Base-by-base conservation (phyloP, 2,888 invertebrate genomes). In the Ennomos quercinarius region DNA sequence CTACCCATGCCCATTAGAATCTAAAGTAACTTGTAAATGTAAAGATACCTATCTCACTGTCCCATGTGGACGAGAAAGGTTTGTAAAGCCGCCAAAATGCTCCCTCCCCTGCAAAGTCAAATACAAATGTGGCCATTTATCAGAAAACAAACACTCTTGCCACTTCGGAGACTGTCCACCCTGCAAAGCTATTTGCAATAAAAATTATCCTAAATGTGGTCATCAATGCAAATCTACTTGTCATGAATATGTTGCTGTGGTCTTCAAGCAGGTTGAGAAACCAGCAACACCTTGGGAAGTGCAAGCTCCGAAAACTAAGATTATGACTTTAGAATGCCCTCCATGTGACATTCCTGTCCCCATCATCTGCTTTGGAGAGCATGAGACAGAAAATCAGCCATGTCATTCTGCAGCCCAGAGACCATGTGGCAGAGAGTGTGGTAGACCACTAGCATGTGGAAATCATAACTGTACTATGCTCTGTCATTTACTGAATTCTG, bases 81-180 rank as follows among this genome's bases (percentile, higher is more conserved):
- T 93, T 67, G 95, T 96, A 0, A 96, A 95, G 72, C 96, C 97
- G 9, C 98, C 98, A 1, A 95, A 94, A 73, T 99, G 99, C 77
- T 91, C 87, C 59, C 93, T 95, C 56, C 87, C 89, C 0, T 98
- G 98, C 87, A 95, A 93, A 95, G 93, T 95, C 46, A 95, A 96
- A 38, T 95, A 97, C 4, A 95, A 96, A 78, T 99, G 99, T 86
- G 97, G 98, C 71, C 99, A 99, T 81, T 78, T 91, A 5, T 91
- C 93, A 62, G 94, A 96, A 59, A 95, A 96, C 68, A 93, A 93
- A 11, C 98, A 98, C 82, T 92, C 90, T 48, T 98, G 98, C 76
- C 98, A 98, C 80, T 96, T 96, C 73, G 96, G 96, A 0, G 94
- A 95, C 37, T 98, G 98, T 78, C 96, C 98, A 0, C 95, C 96